Evolutionary conservation across 2,113 vertebrate genomes (phyloP), one percentile per base, ranked within the genome.

Genomic region (Halcyon malimbica): DNA sequence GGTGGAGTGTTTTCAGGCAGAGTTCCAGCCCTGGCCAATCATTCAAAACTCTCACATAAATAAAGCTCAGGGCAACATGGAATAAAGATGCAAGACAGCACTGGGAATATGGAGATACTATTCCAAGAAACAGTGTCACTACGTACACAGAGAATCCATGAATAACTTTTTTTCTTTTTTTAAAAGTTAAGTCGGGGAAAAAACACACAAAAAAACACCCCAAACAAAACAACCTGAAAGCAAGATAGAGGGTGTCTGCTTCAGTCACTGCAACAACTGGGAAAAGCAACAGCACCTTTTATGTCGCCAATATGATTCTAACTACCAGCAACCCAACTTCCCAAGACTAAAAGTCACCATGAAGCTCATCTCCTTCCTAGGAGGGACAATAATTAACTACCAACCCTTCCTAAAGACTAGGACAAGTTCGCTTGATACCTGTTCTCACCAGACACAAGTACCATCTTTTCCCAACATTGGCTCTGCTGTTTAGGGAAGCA

Each of bases 31-130:
- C 85, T 82, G 83, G 90, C 13, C 90, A 96, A 29, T 60, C 93
- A 88, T 63, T 83, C 83, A 44, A 59, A 90, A 59, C 64, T 63
- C 86, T 74, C 39, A 78, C 41, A 80, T 90, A 95, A 95, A 89
- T 90, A 94, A 96, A 96, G 90, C 93, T 89, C 20, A n/a, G n/a
- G 76, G 82, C 82, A 93, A 81, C 8, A 64, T 17, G 41, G 75
- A 64, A 82, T 53, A 74, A 74, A 93, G 37, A 95, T 84, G 90
- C 90, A 95, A 89, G 57, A 63, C 73, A 90, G 51, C 29, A 46
- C 76, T 86, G 85, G 67, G 59, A 54, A 11, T 44, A 78, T 0
- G 5, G 2, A 74, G 85, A 73, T 50, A 56, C 24, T 81, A 11
- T 28, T 70, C 57, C 83, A 83, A 57, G 57, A 75, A 53, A 53